Evolutionary conservation across 2,888 invertebrate genomes (phyloP).

Genomic region (Ceriagrion tenellum): DNA sequence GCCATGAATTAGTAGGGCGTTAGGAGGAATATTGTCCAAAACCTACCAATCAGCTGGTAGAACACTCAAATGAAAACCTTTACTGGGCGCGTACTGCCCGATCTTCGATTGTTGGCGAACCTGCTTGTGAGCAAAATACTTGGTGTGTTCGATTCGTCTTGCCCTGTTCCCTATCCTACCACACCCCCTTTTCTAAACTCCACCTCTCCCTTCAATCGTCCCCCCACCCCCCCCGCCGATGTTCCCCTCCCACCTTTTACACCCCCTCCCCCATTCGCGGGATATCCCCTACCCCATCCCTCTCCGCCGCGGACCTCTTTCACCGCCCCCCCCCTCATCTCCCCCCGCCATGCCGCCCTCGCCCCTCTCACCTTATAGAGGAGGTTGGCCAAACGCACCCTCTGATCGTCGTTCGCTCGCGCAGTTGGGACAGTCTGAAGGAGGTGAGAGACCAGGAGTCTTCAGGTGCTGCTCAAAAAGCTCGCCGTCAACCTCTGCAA

Average conservation of each 20-base stretch:
- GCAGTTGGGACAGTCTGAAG: not conserved
- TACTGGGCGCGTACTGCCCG: too few relatives aligned
- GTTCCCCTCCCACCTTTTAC: not conserved
- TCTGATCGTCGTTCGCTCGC: not conserved
- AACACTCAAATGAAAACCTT: too few relatives aligned
- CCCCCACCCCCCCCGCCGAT: not conserved
- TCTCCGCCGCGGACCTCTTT: not conserved
- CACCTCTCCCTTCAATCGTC: not conserved
- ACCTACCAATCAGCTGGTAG: too few relatives aligned
- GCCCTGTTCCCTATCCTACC: too few relatives aligned
- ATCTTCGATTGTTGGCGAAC: too few relatives aligned
- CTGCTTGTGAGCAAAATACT: too few relatives aligned
- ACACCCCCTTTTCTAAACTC: not conserved
- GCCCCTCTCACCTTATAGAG: not conserved
- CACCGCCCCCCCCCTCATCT: not conserved
- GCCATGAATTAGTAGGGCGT: too few relatives aligned
- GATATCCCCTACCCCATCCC: not conserved
- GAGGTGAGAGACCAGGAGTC: not conserved
- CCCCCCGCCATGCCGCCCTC: too few relatives aligned
- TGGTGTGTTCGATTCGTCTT: too few relatives aligned
- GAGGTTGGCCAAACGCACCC: constrained; percentile 13
- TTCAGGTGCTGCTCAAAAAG: not conserved
- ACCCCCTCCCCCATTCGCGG: not conserved
- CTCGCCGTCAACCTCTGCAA: not conserved
- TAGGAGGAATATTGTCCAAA: too few relatives aligned